Evolutionary conservation across 2,888 invertebrate genomes (phyloP).

Genomic region (Drosophila formosana): DNA sequence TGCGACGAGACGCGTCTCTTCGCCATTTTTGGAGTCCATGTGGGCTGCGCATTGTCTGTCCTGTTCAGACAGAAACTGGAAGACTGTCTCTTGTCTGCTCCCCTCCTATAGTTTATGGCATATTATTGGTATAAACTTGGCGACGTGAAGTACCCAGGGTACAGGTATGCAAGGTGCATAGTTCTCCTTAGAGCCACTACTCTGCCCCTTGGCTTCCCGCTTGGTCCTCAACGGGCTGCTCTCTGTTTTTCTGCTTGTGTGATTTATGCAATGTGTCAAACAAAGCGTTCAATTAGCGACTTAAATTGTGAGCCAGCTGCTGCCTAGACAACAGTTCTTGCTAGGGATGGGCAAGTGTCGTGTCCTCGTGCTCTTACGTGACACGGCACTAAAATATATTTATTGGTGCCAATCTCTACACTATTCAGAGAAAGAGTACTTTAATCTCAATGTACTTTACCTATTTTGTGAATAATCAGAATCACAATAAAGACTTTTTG

Average conservation of each 20-base stretch:
- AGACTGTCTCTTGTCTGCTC: conserved; percentile 40
- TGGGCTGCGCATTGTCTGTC: conserved; percentile 34
- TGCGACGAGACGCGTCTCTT: conserved; percentile 39
- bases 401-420: background rate
- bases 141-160: conserved; percentile 52
- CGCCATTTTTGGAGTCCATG: conserved; percentile 71
- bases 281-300: conserved; percentile 85
- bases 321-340: conserved; percentile 45
- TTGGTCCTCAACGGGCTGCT: background rate
- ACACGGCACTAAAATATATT: background rate
- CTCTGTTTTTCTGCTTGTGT: conserved; percentile 56
- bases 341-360: conserved; percentile 1
- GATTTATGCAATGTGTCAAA: conserved; percentile 85
- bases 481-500: too few species aligned
- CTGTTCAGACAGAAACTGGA: conserved; percentile 9
- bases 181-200: background rate
- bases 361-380: too few species aligned
- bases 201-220: too few species aligned
- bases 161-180: conserved; percentile 69
- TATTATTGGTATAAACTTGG: conserved; percentile 82
- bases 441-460: too few species aligned
- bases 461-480: too few species aligned
- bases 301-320: conserved; percentile 81
- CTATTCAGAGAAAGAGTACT: too few species aligned
- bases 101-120: conserved; percentile 80